Percentiles rank a stretch among this genome's conserved stretches.
phyloP scores from a whole-genome alignment of 2,797 vertebrate species.

The Lepus oiostolus region DNA sequence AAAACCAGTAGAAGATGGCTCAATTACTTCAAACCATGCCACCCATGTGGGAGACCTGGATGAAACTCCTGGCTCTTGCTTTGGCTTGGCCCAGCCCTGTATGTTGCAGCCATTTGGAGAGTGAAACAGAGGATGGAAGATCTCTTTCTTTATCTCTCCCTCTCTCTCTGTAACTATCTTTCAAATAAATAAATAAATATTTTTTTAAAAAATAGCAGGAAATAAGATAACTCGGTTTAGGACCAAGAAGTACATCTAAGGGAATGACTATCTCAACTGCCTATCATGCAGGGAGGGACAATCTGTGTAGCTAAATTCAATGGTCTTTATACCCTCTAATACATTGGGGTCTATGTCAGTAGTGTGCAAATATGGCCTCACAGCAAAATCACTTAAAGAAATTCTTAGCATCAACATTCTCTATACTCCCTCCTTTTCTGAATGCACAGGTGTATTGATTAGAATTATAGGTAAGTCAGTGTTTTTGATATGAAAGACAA shows the following conservation, averaged over 20 bases:
- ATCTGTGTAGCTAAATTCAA: background rate
- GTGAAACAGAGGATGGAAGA: no score
- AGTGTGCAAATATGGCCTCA: background rate
- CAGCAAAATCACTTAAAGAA: background rate
- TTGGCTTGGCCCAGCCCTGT: no score
- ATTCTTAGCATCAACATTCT: background rate
- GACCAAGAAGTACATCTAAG: background rate
- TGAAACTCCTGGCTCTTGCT: background rate
- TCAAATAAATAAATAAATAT: no score
- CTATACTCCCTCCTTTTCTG: background rate
- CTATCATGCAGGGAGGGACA: background rate
- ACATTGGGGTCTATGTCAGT: background rate
- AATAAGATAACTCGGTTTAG: background rate
- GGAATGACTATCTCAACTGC: background rate
- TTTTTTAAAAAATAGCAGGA: background rate
- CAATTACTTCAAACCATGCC: no score
- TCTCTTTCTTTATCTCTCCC: no score
- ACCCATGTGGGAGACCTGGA: background rate
- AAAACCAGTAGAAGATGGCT: no score
- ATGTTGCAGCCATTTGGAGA: no score
- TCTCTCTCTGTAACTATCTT: no score
- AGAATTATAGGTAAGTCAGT: background rate
- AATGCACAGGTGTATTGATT: background rate
- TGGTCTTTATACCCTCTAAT: background rate
- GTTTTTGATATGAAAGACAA: conserved; percentile 12